Percentiles rank a stretch among this genome's conserved stretches.
phyloP scores from a whole-genome alignment of 1,140 invertebrate species.

The Phenacoccus solenopsis region DNA sequence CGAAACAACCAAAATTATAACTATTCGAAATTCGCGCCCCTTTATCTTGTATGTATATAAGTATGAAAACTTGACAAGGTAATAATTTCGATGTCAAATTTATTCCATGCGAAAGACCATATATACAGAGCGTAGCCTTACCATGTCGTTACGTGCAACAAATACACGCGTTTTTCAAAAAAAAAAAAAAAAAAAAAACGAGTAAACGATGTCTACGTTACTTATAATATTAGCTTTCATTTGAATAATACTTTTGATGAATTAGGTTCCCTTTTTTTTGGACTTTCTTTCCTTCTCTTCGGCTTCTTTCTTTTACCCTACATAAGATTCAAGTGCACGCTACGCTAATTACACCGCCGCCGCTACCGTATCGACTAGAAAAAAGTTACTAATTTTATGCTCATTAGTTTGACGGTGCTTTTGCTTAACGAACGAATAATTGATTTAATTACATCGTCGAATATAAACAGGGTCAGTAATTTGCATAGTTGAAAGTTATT shows the following conservation, averaged over 20 bases:
- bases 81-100: neutral
- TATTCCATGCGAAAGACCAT: neutral
- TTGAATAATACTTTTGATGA: neutral
- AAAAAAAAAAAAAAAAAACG: neutral
- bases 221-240: constrained; percentile 3
- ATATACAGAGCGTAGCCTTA: neutral
- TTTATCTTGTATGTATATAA: too few species aligned
- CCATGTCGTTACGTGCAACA: neutral
- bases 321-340: too few species aligned
- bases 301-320: too few species aligned
- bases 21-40: neutral
- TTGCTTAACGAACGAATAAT: too few species aligned
- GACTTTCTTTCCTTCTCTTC: too few species aligned
- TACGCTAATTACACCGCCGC: too few species aligned
- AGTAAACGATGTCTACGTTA: neutral
- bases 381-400: too few species aligned
- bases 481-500: too few species aligned
- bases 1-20: neutral
- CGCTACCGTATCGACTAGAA: too few species aligned
- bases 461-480: too few species aligned
- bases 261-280: neutral
- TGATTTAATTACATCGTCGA: too few species aligned
- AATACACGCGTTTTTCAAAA: neutral
- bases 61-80: neutral
- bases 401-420: too few species aligned